These are phyloP conservation scores for Arvicanthis niloticus DNA, from an alignment of 2,113 vertebrate species.

Conservation along the genomic window DNA sequence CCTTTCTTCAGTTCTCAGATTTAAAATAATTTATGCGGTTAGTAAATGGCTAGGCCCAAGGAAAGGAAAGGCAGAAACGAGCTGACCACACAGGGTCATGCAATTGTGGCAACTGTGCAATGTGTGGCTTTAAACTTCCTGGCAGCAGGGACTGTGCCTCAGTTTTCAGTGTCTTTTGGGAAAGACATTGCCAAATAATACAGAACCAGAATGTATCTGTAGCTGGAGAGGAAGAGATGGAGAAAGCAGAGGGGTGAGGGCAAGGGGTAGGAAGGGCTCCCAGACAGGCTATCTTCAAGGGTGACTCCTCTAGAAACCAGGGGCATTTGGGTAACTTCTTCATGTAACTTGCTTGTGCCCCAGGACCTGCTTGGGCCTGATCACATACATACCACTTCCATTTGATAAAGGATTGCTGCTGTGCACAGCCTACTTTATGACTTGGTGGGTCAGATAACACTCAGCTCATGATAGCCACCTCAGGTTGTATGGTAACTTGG, in stretches of 20 bases:
- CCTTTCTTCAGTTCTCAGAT: background rate
- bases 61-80: background rate
- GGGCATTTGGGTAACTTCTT: background rate
- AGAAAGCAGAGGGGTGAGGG: background rate
- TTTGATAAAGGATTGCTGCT: background rate
- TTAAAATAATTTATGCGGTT: conserved; percentile 1
- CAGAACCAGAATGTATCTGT: background rate
- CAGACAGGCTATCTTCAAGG: background rate
- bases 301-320: background rate
- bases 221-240: background rate
- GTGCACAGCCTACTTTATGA: background rate
- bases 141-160: background rate
- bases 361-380: background rate
- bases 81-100: background rate
- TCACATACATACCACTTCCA: background rate
- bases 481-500: background rate
- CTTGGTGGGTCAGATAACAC: background rate
- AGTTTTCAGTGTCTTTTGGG: background rate
- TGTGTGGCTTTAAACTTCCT: background rate
- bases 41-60: background rate
- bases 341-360: background rate
- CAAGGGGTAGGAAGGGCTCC: fast-evolving
- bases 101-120: fast-evolving
- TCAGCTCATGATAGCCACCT: background rate
- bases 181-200: background rate